phyloP scores from a whole-genome alignment of 1,140 invertebrate genomes.

The Nephila pilipes region DNA sequence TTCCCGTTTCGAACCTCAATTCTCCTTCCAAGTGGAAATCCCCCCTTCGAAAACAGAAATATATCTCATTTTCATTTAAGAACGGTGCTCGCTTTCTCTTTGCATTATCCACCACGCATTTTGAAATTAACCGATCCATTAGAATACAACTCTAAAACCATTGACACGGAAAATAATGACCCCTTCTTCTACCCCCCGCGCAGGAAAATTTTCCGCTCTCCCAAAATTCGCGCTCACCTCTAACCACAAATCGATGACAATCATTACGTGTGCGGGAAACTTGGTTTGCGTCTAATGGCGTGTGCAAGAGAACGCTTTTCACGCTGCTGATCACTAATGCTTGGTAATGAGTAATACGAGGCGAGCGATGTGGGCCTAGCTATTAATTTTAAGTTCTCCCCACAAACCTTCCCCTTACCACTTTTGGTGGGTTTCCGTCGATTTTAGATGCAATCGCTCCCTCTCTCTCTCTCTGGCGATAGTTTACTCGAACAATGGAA shows the following conservation, averaged over 20 bases:
- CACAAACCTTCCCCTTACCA: not conserved
- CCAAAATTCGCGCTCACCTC: not conserved
- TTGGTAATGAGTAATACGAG: constrained; percentile 69
- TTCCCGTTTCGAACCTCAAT: not conserved
- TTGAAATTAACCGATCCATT: constrained; percentile 71
- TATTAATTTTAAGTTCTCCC: constrained; percentile 71
- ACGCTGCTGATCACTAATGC: constrained; percentile 67
- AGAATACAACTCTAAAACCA: constrained; percentile 70
- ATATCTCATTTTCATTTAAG: constrained; percentile 48
- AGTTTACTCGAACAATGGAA: constrained; percentile 45
- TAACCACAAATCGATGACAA: constrained; percentile 68
- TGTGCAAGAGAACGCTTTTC: constrained; percentile 62
- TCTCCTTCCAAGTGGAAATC: constrained; percentile 3
- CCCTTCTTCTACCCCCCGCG: not conserved
- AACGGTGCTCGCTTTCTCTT: not conserved
- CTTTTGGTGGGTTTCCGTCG: constrained; percentile 16
- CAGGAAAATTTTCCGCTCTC: constrained; percentile 43
- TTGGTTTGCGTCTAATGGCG: constrained; percentile 29
- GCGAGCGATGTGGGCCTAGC: constrained; percentile 13
- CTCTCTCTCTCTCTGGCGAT: not conserved
- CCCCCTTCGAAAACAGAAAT: not conserved
- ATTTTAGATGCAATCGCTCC: constrained; percentile 47
- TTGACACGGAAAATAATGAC: constrained; percentile 70
- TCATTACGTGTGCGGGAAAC: constrained; percentile 49
- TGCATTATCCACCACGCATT: constrained; percentile 39